phyloP scores from a whole-genome alignment of 2,888 invertebrate species.

The Copidosoma aretas region DNA sequence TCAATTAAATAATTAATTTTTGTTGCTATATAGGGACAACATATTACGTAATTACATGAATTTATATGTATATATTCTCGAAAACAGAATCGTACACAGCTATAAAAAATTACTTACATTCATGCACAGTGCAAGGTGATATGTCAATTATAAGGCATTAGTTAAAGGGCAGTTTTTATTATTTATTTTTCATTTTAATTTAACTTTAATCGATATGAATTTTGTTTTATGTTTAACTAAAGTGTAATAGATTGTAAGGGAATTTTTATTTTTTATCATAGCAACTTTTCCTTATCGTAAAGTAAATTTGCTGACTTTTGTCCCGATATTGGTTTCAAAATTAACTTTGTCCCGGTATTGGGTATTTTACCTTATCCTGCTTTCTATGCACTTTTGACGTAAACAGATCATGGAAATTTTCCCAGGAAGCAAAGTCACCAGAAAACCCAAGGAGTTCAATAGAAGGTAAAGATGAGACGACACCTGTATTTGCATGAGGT shows the following conservation, averaged over 20 bases:
- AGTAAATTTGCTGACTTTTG: background rate
- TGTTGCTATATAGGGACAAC: no score
- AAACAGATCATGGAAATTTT: no score
- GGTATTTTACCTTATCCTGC: constrained; percentile 9
- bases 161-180: no score
- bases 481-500: no score
- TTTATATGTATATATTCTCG: constrained; percentile 13
- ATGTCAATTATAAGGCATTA: no score
- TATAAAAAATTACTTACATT: constrained; percentile 13
- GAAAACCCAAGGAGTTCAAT: no score
- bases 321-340: constrained; percentile 2
- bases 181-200: background rate
- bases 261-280: constrained; percentile 5
- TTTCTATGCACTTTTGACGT: no score
- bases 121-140: background rate
- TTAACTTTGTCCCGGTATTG: background rate
- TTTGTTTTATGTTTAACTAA: background rate
- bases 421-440: no score
- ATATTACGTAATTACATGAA: no score
- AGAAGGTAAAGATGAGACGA: no score
- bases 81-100: constrained; percentile 7
- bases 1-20: no score
- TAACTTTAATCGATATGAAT: background rate
- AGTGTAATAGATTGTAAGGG: constrained; percentile 20
- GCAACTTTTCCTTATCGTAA: background rate